Evolutionary conservation across 2,888 invertebrate species (phyloP).

Genomic region (Autographa gamma): DNA sequence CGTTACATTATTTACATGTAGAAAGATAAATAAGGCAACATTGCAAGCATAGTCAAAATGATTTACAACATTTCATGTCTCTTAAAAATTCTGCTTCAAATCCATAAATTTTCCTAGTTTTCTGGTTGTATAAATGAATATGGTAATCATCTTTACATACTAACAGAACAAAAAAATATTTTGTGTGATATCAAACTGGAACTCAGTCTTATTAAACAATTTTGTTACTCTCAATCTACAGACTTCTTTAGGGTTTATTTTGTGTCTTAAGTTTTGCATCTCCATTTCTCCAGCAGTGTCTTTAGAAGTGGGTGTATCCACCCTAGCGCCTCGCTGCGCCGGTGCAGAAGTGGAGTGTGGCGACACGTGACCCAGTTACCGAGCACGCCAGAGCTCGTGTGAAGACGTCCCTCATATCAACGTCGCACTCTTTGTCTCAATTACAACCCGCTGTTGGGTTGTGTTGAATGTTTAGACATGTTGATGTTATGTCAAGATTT

Average conservation of each 20-base stretch:
- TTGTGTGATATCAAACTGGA: too few species aligned
- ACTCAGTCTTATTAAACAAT: too few species aligned
- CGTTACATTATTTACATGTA: neutral
- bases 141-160: neutral
- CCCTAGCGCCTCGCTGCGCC: conserved; percentile 29
- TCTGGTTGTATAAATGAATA: neutral
- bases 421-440: conserved; percentile 35
- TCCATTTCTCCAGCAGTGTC: neutral
- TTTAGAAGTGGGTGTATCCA: conserved; percentile 25
- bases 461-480: conserved; percentile 13
- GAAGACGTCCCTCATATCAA: conserved; percentile 33
- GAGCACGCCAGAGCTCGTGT: conserved; percentile 12
- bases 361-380: conserved; percentile 50
- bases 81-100: neutral
- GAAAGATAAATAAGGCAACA: too few species aligned
- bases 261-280: neutral
- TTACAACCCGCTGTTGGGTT: conserved; percentile 29
- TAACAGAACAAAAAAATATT: too few species aligned
- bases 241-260: too few species aligned
- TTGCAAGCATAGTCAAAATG: neutral
- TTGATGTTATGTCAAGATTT: conserved; percentile 5
- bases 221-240: too few species aligned
- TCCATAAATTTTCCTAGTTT: neutral
- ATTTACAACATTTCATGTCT: neutral
- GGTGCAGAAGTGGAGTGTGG: conserved; percentile 40